Base-by-base conservation (phyloP, 2,888 invertebrate species). In the Gortyna flavago region DNA sequence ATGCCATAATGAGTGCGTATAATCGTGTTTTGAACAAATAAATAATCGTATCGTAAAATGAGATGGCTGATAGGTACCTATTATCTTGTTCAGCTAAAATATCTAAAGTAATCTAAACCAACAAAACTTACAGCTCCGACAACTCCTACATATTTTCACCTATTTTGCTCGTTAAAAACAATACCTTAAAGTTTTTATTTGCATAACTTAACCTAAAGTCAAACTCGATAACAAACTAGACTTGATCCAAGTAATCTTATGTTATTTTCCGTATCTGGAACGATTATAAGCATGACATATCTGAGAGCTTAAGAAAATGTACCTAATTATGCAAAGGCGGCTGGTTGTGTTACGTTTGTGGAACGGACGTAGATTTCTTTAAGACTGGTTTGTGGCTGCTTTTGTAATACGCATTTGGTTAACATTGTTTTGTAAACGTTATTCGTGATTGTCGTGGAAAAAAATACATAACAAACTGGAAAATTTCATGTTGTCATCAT, bases 251-350 rank as follows among this genome's bases (percentile, higher is more conserved):
- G 64, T 77, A 66, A 81, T 72, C 61, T 66, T 25, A 69, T 64
- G 72, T 81, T 81, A 85, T 81, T 84, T 81, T 59, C 85, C 66
- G 69, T 84, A 84, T 77, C 73, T 84, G n/a, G 13, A 68, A 74
- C 74, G 74, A 72, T 75, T 84, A 72, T 65, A 68, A 77, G 72
- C 38, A 51, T 64, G 69, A 77, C 80, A 81, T 74, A 74, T 72
- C 65, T 77, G 25, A 66, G 72, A 48, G 74, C 69, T 77, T 78
- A 81, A 70, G 85, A 84, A 84, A 84, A 81, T 84, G 62, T 78
- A n/a, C n/a, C n/a, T n/a, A 74, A 84, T 84, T 81, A 81, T 84
- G 83, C 66, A 66, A 81, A 83, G 29, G 38, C 77, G 84, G 48
- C 61, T 16, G 29, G 59, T 65, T 32, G 21, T 38, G 38, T 69